Base-by-base conservation (phyloP, 2,113 vertebrate species). In the Tychaedon coryphoeus region DNA sequence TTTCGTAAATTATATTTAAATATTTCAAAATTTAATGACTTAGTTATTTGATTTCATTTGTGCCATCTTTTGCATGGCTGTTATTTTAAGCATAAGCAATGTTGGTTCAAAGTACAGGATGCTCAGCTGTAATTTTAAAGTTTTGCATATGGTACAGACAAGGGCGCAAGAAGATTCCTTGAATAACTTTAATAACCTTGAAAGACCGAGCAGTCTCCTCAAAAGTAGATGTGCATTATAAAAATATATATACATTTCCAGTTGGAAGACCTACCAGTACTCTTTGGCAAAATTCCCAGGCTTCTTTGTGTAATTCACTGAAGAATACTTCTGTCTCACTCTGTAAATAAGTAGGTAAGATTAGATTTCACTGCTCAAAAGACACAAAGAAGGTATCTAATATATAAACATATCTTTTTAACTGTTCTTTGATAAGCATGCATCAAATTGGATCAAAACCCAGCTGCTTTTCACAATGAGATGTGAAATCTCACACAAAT, bases 401-500 rank as follows among this genome's bases (percentile, higher is more conserved):
- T 34, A 86, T 57, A 79, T 50, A 93, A 82, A 83, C 78, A 90
- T 74, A 70, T 58, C 42, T 93, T 86, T 95, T 88, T n/a, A 90
- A 54, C 74, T 24, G 54, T 66, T 56, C 77, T 93, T 86, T 47
- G 82, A 95, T 92, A 95, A 89, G 72, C 42, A 50, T 54, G 33
- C 12, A 62, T 6, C 54, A 88, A 90, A 65, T 38, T 0, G 0
- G 50, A 92, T 83, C 62, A 92, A 95, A 90, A 57, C 24, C 26
- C 76, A 82, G 19, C 33, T 80, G 42, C 86, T 80, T 95, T 86
- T 93, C 64, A 65, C 42, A 91, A 78, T 77, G 47, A 78, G 57
- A 93, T 69, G 82, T 88, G 78, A 94, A 96, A 92, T 83, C 67
- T 62, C 75, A 62, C 81, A 75, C 61, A 94, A 90, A 92, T 50